Percentiles rank a stretch among this genome's conserved stretches.
Conservation (phyloP, 1,140 invertebrate genomes). For the Pogonomyrmex barbatus region DNA sequence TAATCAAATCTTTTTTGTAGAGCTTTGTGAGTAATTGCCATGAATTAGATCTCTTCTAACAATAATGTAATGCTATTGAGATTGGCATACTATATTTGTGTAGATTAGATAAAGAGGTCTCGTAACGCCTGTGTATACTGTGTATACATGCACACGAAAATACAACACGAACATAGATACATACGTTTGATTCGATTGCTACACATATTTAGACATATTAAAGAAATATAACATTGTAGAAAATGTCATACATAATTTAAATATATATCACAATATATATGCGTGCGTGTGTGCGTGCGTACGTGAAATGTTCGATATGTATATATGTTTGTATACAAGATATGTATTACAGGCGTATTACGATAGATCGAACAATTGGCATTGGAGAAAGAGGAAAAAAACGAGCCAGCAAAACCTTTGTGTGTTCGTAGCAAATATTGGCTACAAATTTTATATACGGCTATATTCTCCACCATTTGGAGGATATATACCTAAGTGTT, state of each 20-base stretch:
- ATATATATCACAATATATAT: slow-evolving; percentile 4
- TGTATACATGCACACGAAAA: slow-evolving; percentile 46
- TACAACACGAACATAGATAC: background rate
- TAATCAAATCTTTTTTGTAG: slow-evolving; percentile 40
- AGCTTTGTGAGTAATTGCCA: slow-evolving; percentile 57
- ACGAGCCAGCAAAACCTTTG: slow-evolving; percentile 77
- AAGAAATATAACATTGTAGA: slow-evolving; percentile 44
- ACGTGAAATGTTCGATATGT: background rate
- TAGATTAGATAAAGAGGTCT: slow-evolving; percentile 25
- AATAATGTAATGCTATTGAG: slow-evolving; percentile 62
- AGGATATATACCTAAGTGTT: slow-evolving; percentile 79
- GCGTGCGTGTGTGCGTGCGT: background rate
- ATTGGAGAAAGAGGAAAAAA: slow-evolving; percentile 39
- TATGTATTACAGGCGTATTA: slow-evolving; percentile 60
- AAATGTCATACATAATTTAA: slow-evolving; percentile 31
- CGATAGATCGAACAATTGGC: slow-evolving; percentile 39
- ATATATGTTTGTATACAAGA: slow-evolving; percentile 8
- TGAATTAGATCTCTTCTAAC: slow-evolving; percentile 61
- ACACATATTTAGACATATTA: slow-evolving; percentile 39
- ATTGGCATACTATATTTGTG: slow-evolving; percentile 57
- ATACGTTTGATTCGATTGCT: slow-evolving; percentile 19
- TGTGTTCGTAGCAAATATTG: slow-evolving; percentile 81
- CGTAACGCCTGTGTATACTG: slow-evolving; percentile 68
- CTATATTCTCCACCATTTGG: slow-evolving; percentile 72
- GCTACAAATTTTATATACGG: slow-evolving; percentile 78